A percentile compares a stretch with the other conserved stretches of the same genome.
These are phyloP conservation scores for Anoncus sp. DNA, from an alignment of 2,888 invertebrate genomes.

Conservation along the genomic window DNA sequence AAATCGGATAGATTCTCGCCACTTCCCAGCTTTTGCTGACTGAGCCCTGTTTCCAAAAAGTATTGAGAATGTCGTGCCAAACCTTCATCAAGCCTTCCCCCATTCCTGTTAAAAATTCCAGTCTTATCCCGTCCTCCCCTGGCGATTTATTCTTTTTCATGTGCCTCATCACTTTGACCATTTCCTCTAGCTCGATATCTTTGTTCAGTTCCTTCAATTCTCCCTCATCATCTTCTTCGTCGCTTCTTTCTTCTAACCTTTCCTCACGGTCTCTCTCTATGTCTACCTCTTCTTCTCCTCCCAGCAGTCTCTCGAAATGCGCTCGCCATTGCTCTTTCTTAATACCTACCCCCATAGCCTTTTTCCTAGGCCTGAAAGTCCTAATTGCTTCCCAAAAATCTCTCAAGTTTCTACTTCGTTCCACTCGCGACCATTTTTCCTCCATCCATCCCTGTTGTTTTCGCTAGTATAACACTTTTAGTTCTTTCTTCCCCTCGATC, in stretches of 20 bases:
- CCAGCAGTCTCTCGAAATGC: conserved; percentile 29
- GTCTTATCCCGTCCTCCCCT: conserved; percentile 38
- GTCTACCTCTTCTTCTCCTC: background rate
- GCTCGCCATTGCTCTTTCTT: conserved; percentile 15
- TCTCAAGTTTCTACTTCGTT: conserved; percentile 24
- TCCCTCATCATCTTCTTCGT: background rate
- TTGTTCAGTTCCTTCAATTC: conserved; percentile 29
- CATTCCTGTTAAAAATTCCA: conserved; percentile 36
- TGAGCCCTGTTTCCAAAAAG: conserved; percentile 45
- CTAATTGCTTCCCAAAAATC: conserved; percentile 38
- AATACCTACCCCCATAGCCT: background rate
- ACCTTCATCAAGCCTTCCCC: background rate
- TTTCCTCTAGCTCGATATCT: conserved; percentile 31
- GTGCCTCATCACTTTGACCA: conserved; percentile 12
- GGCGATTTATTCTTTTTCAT: conserved; percentile 52
- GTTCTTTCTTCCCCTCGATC: background rate
- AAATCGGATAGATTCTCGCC: conserved; percentile 51
- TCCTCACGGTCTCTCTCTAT: background rate
- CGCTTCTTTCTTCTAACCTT: background rate
- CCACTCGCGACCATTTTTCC: conserved; percentile 18
- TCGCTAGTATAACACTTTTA: conserved; percentile 4
- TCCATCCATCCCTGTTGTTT: conserved; percentile 14
- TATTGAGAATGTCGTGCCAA: conserved; percentile 24
- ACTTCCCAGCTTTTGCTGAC: conserved; percentile 34
- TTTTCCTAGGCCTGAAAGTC: conserved; percentile 24